Evolutionary conservation across 2,113 vertebrate genomes (phyloP).

Genomic region (Vulpes lagopus): DNA sequence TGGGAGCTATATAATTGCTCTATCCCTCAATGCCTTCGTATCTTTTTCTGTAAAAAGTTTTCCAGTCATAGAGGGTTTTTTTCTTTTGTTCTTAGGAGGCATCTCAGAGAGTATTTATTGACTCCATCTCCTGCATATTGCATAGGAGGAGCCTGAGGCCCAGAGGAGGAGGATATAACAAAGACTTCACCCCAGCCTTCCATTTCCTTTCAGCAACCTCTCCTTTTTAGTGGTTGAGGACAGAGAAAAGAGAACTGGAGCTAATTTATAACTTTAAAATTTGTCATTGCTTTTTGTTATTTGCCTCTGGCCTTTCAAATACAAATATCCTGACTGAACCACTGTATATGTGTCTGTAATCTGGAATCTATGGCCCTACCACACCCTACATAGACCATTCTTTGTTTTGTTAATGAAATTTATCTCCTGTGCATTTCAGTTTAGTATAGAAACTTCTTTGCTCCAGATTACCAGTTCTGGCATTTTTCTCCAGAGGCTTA

Average conservation of each 20-base stretch:
- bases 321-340: not conserved
- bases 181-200: not conserved
- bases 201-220: not conserved
- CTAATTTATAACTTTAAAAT: constrained; percentile 20
- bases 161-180: not conserved
- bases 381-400: not conserved
- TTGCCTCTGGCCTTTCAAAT: constrained; percentile 6
- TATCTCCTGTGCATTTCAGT: not conserved
- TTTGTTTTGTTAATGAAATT: not conserved
- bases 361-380: not conserved
- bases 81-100: not conserved
- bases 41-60: not conserved
- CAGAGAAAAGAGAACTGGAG: not conserved
- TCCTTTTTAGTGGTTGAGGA: not conserved
- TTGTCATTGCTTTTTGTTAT: not conserved
- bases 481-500: not conserved
- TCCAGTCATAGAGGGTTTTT: not conserved
- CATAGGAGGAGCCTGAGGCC: not conserved
- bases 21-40: not conserved
- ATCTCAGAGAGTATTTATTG: not conserved
- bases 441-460: constrained; percentile 10
- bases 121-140: not conserved
- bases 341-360: not conserved
- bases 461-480: not conserved
- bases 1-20: not conserved